Base-by-base conservation (phyloP, 1,140 invertebrate species). In the Neotoxoptera formosana region DNA sequence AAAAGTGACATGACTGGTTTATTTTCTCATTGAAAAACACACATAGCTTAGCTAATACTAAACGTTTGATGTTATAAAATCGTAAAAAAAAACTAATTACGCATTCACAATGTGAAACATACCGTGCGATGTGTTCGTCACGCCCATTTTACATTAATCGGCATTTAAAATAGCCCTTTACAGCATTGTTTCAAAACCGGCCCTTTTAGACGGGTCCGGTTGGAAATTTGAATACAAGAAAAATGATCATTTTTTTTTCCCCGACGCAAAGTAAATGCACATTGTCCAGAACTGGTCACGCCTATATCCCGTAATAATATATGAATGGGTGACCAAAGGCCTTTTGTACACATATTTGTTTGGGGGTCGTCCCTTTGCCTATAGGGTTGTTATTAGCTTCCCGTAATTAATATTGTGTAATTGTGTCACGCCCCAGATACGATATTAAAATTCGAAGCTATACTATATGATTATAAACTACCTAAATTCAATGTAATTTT, bases 101-200 rank as follows among this genome's bases (percentile, higher is more conserved):
- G n/a, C 76, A 81, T 92, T 83, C 60, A 91, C 90, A 41, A 76
- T n/a, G 41, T 90, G 89, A 51, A 51, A 56, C 89, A 76, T 76
- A 76, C 67, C n/a, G 90, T 91, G 90, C 45, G 30, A 90, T 45
- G 90, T 81, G 60, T 91, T 67, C 41, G 90, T 76, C 90, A 83
- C 91, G 91, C 91, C 91, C 76, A 83, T 92, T 83, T 83, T 81
- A 91, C 91, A 92, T 92, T 83, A 92, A 92, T 92, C 91, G 67
- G 47, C 91, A 36, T 92, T 83, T 81, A 83, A 92, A 92, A 36
- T 83, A 81, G 60, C 91, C 91, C 47, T 76, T 45, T 25, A 7
- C 30, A 20, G 41, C 45, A 92, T 83, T 83, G 91, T 92, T 92
- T 92, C 91, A 83, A n/a, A 92, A 51, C 45, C 45, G 45, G 90